Conservation (phyloP, 2,888 invertebrate species). For the Alitta virens region DNA sequence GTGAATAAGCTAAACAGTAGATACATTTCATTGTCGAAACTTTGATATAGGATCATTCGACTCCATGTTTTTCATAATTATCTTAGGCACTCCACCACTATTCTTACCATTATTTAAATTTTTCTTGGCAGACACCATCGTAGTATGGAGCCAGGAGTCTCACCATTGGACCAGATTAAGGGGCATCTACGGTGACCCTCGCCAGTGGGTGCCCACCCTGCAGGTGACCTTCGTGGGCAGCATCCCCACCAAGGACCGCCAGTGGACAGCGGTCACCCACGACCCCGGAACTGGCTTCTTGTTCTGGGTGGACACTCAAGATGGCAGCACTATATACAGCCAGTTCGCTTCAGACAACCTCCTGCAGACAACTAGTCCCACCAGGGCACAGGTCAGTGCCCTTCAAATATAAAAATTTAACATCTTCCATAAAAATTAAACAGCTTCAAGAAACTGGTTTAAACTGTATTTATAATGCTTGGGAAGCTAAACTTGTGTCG, state of each 20-base stretch:
- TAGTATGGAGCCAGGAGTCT: conserved; percentile 14
- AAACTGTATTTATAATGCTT: no score
- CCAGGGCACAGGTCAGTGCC: no score
- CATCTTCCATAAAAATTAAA: no score
- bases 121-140: background rate
- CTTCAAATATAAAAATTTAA: no score
- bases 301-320: conserved; percentile 6
- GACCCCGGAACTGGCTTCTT: background rate
- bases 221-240: conserved; percentile 1
- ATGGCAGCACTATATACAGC: background rate
- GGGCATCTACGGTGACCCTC: conserved; percentile 8
- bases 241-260: background rate
- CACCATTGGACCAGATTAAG: conserved; percentile 9
- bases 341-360: background rate
- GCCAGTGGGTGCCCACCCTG: background rate
- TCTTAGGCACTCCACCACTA: no score
- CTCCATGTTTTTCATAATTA: no score
- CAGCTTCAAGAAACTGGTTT: no score
- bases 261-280: background rate
- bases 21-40: no score
- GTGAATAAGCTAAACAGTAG: no score
- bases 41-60: no score
- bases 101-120: background rate
- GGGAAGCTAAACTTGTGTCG: no score
- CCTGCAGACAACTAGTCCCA: no score